A percentile compares a stretch with the other conserved stretches of the same genome.
Conservation (phyloP, 2,888 invertebrate species). For the Lathronympha strigana region DNA sequence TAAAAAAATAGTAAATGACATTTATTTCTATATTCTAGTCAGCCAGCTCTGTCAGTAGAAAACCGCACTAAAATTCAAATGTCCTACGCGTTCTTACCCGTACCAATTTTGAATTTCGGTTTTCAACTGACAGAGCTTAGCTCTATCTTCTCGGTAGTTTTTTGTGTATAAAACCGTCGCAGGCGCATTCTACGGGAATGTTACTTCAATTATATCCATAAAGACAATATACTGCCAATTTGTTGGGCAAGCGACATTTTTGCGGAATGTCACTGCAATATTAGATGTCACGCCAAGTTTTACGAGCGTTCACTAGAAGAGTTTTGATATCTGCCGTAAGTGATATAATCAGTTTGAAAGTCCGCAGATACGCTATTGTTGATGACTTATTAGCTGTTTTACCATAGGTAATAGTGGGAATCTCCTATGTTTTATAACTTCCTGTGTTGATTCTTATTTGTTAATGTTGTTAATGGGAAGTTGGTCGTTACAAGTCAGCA, state of each 20-base stretch:
- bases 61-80: too few relatives aligned
- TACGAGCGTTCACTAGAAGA: neutral
- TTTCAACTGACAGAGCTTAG: too few relatives aligned
- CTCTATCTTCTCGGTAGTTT: too few relatives aligned
- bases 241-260: neutral
- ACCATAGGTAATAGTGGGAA: neutral
- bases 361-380: slow-evolving; percentile 19
- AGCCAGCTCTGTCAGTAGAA: too few relatives aligned
- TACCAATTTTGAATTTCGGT: too few relatives aligned
- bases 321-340: neutral
- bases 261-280: neutral
- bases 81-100: too few relatives aligned
- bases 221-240: too few relatives aligned
- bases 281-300: neutral
- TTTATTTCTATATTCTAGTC: too few relatives aligned
- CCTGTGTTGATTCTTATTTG: slow-evolving; percentile 5
- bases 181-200: too few relatives aligned
- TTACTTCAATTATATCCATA: too few relatives aligned
- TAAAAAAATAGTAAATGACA: too few relatives aligned
- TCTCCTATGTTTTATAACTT: slow-evolving; percentile 13
- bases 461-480: neutral
- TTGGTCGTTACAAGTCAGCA: neutral
- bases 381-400: slow-evolving; percentile 10
- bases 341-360: slow-evolving; percentile 2
- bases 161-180: too few relatives aligned